Conservation (phyloP, 37 sponge, comb jelly and placozoan genomes). For the Beroe ovata region DNA sequence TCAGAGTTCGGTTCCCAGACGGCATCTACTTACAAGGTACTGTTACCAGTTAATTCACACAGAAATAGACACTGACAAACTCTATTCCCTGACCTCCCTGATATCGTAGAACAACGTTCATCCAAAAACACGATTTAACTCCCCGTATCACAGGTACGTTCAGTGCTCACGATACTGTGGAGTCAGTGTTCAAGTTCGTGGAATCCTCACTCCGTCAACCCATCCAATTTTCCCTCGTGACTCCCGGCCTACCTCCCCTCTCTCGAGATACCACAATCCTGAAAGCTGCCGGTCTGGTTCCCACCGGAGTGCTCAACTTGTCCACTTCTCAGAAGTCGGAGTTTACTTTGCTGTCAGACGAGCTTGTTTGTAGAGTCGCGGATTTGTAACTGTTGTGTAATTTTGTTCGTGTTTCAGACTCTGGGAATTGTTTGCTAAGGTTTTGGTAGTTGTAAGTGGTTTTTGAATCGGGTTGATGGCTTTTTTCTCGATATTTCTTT, state of each 20-base stretch:
- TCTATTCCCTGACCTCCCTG: too few relatives aligned
- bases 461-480: too few relatives aligned
- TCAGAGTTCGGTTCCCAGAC: constrained; percentile 46
- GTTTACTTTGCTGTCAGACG: constrained; percentile 52
- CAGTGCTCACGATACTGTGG: constrained; percentile 60
- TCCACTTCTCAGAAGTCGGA: neutral
- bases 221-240: neutral
- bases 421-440: too few relatives aligned
- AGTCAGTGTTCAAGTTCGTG: constrained; percentile 61
- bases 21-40: constrained; percentile 27
- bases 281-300: constrained; percentile 48
- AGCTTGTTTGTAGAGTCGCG: constrained; percentile 51
- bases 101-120: too few relatives aligned
- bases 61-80: too few relatives aligned
- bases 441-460: too few relatives aligned
- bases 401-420: too few relatives aligned
- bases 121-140: too few relatives aligned
- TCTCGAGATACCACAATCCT: constrained; percentile 20
- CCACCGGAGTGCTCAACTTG: constrained; percentile 32
- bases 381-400: neutral
- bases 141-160: constrained; percentile 12
- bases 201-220: constrained; percentile 41
- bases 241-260: constrained; percentile 1
- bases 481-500: too few relatives aligned
- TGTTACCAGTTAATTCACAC: neutral